A percentile compares a stretch with the other conserved stretches of the same genome.
Conservation (phyloP, 1,140 invertebrate species). For the Dendroctonus ponderosae region DNA sequence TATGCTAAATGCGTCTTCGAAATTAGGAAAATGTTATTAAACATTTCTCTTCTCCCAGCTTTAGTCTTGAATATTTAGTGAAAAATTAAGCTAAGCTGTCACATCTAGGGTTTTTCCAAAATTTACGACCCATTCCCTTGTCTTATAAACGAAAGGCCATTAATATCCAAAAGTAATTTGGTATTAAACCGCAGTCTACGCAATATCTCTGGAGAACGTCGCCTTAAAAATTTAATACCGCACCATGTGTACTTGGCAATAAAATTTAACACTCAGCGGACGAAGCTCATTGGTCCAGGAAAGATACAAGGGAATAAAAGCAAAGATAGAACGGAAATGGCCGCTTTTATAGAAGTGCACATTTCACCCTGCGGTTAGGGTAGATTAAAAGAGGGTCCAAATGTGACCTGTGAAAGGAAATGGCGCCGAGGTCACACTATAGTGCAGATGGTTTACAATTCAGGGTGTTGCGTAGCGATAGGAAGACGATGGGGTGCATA, state of each 20-base stretch:
- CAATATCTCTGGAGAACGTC: constrained; percentile 21
- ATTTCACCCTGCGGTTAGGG: constrained; percentile 26
- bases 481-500: no score
- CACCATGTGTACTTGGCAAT: constrained; percentile 26
- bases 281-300: constrained; percentile 4
- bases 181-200: constrained; percentile 13
- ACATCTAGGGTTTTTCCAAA: no score
- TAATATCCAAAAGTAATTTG: constrained; percentile 24
- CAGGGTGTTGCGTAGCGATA: no score
- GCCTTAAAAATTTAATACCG: constrained; percentile 27
- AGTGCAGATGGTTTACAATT: no score
- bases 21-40: no score
- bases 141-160: constrained; percentile 18
- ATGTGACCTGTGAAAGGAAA: constrained; percentile 3
- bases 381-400: constrained; percentile 21
- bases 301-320: constrained; percentile 14
- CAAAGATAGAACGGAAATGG: constrained; percentile 20
- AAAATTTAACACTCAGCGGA: constrained; percentile 6
- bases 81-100: no score
- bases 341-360: constrained; percentile 24
- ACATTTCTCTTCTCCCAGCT: no score
- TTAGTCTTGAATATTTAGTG: no score
- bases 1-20: no score
- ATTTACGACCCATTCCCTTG: constrained; percentile 13
- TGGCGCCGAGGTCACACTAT: constrained; percentile 20